A percentile compares a stretch with the other conserved stretches of the same genome.
phyloP scores from a whole-genome alignment of 2,888 invertebrate species.

The Artemia sp. region DNA sequence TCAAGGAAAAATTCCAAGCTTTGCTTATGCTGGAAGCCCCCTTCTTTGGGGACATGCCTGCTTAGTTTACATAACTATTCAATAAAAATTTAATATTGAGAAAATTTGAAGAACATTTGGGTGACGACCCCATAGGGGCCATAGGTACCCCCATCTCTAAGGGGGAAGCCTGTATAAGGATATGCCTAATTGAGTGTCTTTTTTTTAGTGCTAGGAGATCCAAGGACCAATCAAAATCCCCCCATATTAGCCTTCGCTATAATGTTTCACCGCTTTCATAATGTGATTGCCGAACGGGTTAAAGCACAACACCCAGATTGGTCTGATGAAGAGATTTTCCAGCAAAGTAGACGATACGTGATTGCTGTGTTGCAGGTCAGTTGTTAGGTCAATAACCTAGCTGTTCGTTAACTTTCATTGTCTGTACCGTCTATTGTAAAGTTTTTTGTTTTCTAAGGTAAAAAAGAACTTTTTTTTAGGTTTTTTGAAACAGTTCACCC shows the following conservation, averaged over 20 bases:
- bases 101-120: too few species aligned
- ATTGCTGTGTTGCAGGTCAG: slow-evolving; percentile 74
- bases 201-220: slow-evolving; percentile 72
- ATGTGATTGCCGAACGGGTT: slow-evolving; percentile 63
- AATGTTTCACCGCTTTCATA: slow-evolving; percentile 88
- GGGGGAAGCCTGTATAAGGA: too few species aligned
- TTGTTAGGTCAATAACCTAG: not conserved
- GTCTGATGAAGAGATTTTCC: slow-evolving; percentile 88
- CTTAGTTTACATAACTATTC: too few species aligned
- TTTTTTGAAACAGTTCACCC: too few species aligned
- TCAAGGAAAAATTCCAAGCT: too few species aligned
- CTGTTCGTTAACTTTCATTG: not conserved
- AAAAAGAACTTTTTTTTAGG: too few species aligned
- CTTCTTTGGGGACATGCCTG: too few species aligned
- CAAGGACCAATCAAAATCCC: slow-evolving; percentile 91
- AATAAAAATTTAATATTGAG: too few species aligned
- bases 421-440: not conserved
- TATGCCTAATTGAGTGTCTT: not conserved
- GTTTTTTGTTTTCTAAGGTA: not conserved
- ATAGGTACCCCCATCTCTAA: too few species aligned
- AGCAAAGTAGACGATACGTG: slow-evolving; percentile 69
- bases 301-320: slow-evolving; percentile 62
- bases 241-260: slow-evolving; percentile 82
- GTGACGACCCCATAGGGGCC: too few species aligned
- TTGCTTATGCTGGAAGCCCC: too few species aligned